Evolutionary conservation across 2,888 invertebrate genomes (phyloP).

Genomic region (Lepidocyrtinus sp.): DNA sequence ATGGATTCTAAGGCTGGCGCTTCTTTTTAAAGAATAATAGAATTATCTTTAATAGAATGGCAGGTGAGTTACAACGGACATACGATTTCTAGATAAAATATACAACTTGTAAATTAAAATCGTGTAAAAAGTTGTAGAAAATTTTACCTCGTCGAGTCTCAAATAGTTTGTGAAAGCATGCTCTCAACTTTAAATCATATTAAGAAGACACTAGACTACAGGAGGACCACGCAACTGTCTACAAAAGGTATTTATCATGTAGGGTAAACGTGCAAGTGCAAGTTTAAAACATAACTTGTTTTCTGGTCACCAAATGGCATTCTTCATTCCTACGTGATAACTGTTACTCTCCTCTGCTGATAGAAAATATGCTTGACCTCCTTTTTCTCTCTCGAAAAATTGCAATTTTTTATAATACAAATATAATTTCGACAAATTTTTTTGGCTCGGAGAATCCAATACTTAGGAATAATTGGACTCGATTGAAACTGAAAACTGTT

Average conservation of each 20-base stretch:
- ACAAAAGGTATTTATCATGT: background rate
- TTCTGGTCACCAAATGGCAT: background rate
- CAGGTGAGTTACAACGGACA: background rate
- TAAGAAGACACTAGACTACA: background rate
- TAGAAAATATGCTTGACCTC: background rate
- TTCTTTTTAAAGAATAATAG: background rate
- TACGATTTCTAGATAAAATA: background rate
- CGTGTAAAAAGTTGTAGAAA: background rate
- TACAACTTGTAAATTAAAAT: background rate
- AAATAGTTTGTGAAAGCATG: background rate
- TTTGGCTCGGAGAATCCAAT: too few species aligned
- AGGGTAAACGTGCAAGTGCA: background rate
- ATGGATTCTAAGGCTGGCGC: background rate
- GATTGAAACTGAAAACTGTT: too few species aligned
- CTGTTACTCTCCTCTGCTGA: background rate
- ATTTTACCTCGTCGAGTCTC: background rate
- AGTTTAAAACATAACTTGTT: background rate
- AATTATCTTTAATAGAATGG: background rate
- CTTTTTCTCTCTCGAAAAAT: slow-evolving; percentile 1
- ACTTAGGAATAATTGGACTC: too few species aligned
- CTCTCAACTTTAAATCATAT: background rate
- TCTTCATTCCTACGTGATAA: slow-evolving; percentile 13
- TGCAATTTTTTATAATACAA: too few species aligned
- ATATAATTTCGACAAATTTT: too few species aligned
- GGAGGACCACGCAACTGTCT: background rate